Conservation (phyloP, 2,113 vertebrate genomes). For the Proteles cristata region DNA sequence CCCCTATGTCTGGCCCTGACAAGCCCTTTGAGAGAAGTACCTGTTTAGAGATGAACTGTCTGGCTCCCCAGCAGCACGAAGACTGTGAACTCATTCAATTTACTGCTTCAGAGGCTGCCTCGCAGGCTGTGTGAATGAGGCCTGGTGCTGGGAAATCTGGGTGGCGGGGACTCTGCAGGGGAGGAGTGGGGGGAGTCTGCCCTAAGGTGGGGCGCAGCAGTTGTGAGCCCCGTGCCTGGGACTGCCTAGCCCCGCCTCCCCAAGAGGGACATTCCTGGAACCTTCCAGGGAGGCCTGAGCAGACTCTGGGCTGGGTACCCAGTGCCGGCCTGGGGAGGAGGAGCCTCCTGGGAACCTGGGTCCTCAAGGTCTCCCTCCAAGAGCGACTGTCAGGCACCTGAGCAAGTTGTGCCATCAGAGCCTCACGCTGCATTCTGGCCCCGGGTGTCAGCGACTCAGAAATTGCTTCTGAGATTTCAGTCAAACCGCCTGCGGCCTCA, state of each 20-base stretch:
- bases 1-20: too few relatives aligned
- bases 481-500: background rate
- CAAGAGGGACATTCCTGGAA: accelerated
- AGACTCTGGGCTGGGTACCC: accelerated
- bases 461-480: constrained; percentile 36
- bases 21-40: background rate
- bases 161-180: background rate
- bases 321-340: too few relatives aligned
- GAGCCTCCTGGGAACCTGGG: background rate
- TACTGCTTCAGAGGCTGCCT: constrained; percentile 54
- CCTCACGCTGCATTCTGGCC: accelerated
- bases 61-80: background rate
- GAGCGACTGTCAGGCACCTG: background rate
- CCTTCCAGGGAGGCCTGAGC: background rate
- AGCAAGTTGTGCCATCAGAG: background rate
- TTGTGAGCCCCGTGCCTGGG: too few relatives aligned
- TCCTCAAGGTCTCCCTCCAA: background rate
- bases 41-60: constrained; percentile 42
- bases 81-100: constrained; percentile 63
- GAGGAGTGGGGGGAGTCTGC: background rate
- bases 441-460: background rate
- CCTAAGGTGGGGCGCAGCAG: accelerated
- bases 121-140: constrained; percentile 52
- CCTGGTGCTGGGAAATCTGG: constrained; percentile 30
- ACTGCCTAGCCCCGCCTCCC: background rate